phyloP scores from a whole-genome alignment of 2,888 invertebrate species.

The Agrotis segetum region DNA sequence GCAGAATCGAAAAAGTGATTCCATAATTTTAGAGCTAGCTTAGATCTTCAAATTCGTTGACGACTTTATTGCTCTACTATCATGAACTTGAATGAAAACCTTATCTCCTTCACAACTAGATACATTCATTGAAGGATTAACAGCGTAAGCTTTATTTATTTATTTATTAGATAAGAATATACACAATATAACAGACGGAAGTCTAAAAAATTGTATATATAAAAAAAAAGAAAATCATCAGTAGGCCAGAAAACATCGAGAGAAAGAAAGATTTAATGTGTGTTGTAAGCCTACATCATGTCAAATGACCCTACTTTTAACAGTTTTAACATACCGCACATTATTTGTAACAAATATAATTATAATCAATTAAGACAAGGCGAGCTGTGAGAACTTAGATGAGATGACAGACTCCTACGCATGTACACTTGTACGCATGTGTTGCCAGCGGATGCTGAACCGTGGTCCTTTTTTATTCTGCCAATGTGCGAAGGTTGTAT shows the following conservation, averaged over 20 bases:
- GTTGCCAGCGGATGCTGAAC: constrained; percentile 71
- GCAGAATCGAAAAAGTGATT: too few relatives aligned
- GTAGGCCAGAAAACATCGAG: too few relatives aligned
- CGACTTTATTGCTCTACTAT: neutral
- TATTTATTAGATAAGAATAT: too few relatives aligned
- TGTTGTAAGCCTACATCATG: constrained; percentile 10
- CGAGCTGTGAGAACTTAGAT: constrained; percentile 70
- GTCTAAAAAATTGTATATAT: too few relatives aligned
- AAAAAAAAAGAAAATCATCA: too few relatives aligned
- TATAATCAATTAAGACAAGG: constrained; percentile 69
- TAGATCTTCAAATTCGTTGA: too few relatives aligned
- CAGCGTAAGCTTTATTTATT: neutral
- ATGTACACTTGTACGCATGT: constrained; percentile 72
- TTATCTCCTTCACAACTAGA: neutral
- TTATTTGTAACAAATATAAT: constrained; percentile 53
- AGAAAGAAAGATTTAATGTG: too few relatives aligned
- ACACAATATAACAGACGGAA: too few relatives aligned
- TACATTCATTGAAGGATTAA: neutral
- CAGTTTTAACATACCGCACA: constrained; percentile 24
- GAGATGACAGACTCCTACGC: constrained; percentile 78
- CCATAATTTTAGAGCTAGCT: too few relatives aligned
- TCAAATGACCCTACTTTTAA: constrained; percentile 14
- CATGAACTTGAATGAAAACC: constrained; percentile 11
- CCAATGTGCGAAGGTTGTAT: constrained; percentile 53
- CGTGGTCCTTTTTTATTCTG: constrained; percentile 69